These are phyloP conservation scores for Metridium senile DNA, from an alignment of 92 coral and sea anemone species.

Conservation along the genomic window DNA sequence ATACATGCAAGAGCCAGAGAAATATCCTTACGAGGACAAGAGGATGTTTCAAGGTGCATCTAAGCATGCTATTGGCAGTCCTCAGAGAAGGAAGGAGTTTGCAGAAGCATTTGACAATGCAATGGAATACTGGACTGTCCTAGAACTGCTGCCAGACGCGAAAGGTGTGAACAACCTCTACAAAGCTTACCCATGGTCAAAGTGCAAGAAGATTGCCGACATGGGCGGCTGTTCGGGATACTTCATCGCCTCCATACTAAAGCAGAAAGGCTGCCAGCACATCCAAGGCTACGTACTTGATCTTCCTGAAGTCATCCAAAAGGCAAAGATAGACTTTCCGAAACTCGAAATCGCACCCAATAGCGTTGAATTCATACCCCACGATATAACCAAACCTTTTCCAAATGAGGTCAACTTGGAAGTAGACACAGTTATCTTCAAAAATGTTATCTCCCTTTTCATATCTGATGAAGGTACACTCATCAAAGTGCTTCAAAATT, in stretches of 20 bases:
- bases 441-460: neutral
- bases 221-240: slow-evolving; percentile 57
- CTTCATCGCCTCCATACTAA: slow-evolving; percentile 44
- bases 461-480: neutral
- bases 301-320: neutral
- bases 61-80: slow-evolving; percentile 17
- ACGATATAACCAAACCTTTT: neutral
- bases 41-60: neutral
- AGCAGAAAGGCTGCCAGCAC: slow-evolving; percentile 45
- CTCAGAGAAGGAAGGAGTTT: slow-evolving; percentile 38
- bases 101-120: slow-evolving; percentile 48
- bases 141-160: neutral
- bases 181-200: slow-evolving; percentile 46
- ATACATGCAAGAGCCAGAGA: neutral
- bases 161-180: slow-evolving; percentile 4
- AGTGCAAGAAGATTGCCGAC: slow-evolving; percentile 49
- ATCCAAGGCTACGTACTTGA: slow-evolving; percentile 27
- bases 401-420: neutral
- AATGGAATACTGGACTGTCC: slow-evolving; percentile 26
- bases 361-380: neutral
- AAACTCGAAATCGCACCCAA: neutral
- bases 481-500: neutral
- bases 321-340: neutral
- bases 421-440: neutral
- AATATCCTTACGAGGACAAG: neutral